Evolutionary conservation across 1,140 invertebrate species (phyloP).

Genomic region (Limonius californicus): DNA sequence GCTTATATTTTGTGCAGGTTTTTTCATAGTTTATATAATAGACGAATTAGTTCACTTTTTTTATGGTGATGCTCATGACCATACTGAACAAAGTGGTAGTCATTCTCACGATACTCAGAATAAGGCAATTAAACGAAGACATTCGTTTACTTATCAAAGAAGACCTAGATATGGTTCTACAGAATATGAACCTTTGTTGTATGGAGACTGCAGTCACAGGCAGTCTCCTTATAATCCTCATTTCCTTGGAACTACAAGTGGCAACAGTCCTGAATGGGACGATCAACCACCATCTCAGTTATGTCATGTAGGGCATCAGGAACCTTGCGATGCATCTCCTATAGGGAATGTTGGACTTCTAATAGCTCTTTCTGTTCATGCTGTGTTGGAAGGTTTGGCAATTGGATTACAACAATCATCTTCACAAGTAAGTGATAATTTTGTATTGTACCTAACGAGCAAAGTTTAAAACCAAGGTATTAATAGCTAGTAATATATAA

Average conservation of each 20-base stretch:
- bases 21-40: slow-evolving; percentile 74
- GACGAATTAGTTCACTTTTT: slow-evolving; percentile 71
- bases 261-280: slow-evolving; percentile 26
- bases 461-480: too few species aligned
- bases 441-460: too few species aligned
- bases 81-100: not conserved
- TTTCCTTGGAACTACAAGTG: slow-evolving; percentile 22
- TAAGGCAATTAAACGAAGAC: not conserved
- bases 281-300: slow-evolving; percentile 54
- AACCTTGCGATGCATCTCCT: slow-evolving; percentile 55
- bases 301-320: slow-evolving; percentile 60
- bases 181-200: slow-evolving; percentile 38
- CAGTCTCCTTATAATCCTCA: slow-evolving; percentile 33
- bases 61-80: slow-evolving; percentile 6
- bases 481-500: too few species aligned
- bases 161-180: slow-evolving; percentile 36
- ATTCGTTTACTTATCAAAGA: not conserved
- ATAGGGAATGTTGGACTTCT: slow-evolving; percentile 60
- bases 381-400: slow-evolving; percentile 76
- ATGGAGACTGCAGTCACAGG: slow-evolving; percentile 5
- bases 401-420: slow-evolving; percentile 68
- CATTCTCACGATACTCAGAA: not conserved
- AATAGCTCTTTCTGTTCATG: slow-evolving; percentile 71
- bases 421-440: slow-evolving; percentile 60
- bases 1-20: slow-evolving; percentile 68